Conservation (phyloP, 2,888 invertebrate species). For the Apeira syringaria region DNA sequence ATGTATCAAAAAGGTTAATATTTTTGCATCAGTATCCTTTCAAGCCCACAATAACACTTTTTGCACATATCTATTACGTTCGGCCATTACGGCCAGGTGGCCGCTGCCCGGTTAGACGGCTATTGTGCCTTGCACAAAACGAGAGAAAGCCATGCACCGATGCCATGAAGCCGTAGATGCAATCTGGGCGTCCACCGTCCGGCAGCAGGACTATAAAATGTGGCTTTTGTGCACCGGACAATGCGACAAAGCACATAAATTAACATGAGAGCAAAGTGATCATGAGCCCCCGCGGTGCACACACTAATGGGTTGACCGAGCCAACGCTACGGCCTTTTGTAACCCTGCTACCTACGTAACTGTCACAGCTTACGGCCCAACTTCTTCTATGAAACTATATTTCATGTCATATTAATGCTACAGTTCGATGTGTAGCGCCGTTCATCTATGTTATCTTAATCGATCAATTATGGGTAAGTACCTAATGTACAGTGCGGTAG, state of each 20-base stretch:
- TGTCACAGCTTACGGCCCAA: slow-evolving; percentile 13
- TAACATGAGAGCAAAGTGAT: slow-evolving; percentile 81
- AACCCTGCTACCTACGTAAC: slow-evolving; percentile 23
- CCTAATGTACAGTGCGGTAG: too few species aligned
- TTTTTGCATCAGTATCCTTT: slow-evolving; percentile 24
- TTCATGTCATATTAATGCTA: slow-evolving; percentile 16
- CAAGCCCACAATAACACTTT: slow-evolving; percentile 15
- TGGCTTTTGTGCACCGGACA: slow-evolving; percentile 64
- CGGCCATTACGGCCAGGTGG: slow-evolving; percentile 74
- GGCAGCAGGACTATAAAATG: slow-evolving; percentile 78
- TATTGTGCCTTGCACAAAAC: slow-evolving; percentile 79
- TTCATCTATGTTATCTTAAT: too few species aligned
- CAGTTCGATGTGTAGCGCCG: too few species aligned
- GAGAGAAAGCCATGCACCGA: slow-evolving; percentile 65
- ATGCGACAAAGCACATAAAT: slow-evolving; percentile 81
- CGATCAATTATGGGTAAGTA: too few species aligned
- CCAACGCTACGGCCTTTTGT: slow-evolving; percentile 37
- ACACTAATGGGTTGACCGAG: slow-evolving; percentile 77
- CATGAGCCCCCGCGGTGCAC: slow-evolving; percentile 73
- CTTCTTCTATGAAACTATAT: slow-evolving; percentile 29
- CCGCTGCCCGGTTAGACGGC: slow-evolving; percentile 58
- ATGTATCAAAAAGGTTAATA: slow-evolving; percentile 15
- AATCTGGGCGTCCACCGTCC: slow-evolving; percentile 82
- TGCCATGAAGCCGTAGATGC: slow-evolving; percentile 60
- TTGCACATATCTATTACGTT: slow-evolving; percentile 46